Evolutionary conservation across 2,888 invertebrate genomes (phyloP), one percentile per base, ranked within the genome.

Genomic region (Phortica magna): DNA sequence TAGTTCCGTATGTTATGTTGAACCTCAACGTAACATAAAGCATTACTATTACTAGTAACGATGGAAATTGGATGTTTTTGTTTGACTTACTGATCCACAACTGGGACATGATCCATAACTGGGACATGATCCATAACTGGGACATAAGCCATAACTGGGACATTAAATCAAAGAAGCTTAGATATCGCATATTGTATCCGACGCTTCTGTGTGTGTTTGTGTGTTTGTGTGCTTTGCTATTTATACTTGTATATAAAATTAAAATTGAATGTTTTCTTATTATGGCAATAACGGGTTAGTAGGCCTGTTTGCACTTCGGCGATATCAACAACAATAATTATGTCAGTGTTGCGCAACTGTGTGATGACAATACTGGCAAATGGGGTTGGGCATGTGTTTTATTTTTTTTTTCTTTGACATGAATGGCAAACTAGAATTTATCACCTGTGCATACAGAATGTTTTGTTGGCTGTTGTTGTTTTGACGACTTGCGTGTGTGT

Each of bases 371-470:
- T 12, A 64, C 39, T 41, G 41, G 39, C 39, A 2, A 67, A 31
- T 31, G 31, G 31, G 31, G 48, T 48, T 48, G 48, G 48, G 48
- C 10, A 48, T 1, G 48, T 14, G 48, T 48, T 9, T 48, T 48
- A 14, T 9, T 2, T 48, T 48, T 48, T 31, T 64, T 9, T 2
- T 48, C 7, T 48, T 31, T 64, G 64, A 64, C 61, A 10, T 10
- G 12, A 64, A 31, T 12, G 39, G 39, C 64, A 10, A 64, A 31
- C 64, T 31, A 64, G 64, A 64, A 64, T 64, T 19, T 48, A 59
- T 59, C 67, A 67, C 6, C 67, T 42, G 67, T 67, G 41, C 67
- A 64, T 31, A 64, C 31, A 43, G 19, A 42, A 59, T n/a, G 10
- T 59, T 59, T 12, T 17, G n/a, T 19, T 59, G 2, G 59, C 59